phyloP scores from a whole-genome alignment of 1,140 invertebrate genomes.

The Calycopis cecrops region DNA sequence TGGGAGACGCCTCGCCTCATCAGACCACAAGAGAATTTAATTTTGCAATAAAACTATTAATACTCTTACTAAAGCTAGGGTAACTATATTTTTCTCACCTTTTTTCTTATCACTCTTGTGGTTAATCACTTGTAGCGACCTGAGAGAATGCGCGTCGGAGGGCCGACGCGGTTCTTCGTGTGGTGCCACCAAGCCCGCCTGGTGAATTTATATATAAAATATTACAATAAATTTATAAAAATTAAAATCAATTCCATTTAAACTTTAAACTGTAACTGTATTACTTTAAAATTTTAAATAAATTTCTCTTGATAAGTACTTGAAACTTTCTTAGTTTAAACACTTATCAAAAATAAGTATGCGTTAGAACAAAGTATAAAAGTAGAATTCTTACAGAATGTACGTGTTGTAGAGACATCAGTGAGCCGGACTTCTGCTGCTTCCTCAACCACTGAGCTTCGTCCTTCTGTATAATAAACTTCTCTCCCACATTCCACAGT shows the following conservation, averaged over 20 bases:
- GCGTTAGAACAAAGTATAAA: not conserved
- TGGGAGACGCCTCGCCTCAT: no score
- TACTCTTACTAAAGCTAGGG: no score
- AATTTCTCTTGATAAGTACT: no score
- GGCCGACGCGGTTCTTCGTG: constrained; percentile 37
- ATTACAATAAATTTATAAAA: not conserved
- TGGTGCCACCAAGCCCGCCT: constrained; percentile 42
- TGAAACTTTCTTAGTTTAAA: no score
- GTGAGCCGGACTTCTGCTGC: constrained; percentile 47
- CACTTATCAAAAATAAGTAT: no score
- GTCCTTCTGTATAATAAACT: constrained; percentile 74
- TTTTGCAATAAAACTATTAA: no score
- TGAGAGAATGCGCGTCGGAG: constrained; percentile 53
- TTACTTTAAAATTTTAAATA: not conserved
- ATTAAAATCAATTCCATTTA: not conserved
- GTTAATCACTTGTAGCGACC: constrained; percentile 44
- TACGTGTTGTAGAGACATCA: constrained; percentile 63
- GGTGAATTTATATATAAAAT: constrained; percentile 20
- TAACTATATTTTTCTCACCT: constrained; percentile 21
- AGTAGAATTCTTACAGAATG: constrained; percentile 43
- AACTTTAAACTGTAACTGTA: not conserved
- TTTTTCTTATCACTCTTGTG: constrained; percentile 40
- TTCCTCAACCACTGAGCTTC: constrained; percentile 71
- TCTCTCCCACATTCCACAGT: constrained; percentile 77
- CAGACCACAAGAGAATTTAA: no score